phyloP scores from a whole-genome alignment of 2,113 vertebrate genomes.

The Gopherus evgoodei region DNA sequence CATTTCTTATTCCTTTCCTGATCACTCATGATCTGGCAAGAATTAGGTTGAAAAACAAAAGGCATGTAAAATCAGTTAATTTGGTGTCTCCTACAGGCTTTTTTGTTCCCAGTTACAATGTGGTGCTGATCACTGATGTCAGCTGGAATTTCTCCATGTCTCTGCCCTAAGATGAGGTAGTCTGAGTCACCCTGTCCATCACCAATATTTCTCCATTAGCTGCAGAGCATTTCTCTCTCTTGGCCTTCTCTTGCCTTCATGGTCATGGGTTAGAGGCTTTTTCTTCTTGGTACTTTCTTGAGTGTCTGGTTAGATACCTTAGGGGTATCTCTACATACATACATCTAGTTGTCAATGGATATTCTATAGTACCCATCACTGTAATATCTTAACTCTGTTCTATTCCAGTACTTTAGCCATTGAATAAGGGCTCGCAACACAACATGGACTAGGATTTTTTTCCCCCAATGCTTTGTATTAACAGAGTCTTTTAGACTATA shows the following conservation, averaged over 20 bases:
- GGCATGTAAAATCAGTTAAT: no score
- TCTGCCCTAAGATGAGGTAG: background rate
- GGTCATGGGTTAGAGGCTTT: no score
- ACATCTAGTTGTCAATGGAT: background rate
- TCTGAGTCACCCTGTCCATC: background rate
- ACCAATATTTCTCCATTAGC: background rate
- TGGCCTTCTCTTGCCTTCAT: no score
- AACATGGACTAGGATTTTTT: background rate
- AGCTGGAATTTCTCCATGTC: background rate
- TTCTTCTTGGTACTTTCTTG: no score
- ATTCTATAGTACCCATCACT: background rate
- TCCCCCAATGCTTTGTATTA: background rate
- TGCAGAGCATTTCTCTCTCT: no score
- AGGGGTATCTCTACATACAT: no score
- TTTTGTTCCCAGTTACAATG: background rate
- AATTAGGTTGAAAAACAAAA: no score
- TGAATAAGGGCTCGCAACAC: background rate
- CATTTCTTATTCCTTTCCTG: no score
- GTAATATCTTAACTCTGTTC: background rate
- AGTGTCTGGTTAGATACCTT: no score
- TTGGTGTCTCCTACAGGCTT: no score
- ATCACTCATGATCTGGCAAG: no score
- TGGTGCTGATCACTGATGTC: background rate
- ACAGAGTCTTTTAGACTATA: background rate
- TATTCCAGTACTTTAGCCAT: background rate